Conservation (phyloP, 2,797 vertebrate genomes). For the Melanotaenia trifasciata region DNA sequence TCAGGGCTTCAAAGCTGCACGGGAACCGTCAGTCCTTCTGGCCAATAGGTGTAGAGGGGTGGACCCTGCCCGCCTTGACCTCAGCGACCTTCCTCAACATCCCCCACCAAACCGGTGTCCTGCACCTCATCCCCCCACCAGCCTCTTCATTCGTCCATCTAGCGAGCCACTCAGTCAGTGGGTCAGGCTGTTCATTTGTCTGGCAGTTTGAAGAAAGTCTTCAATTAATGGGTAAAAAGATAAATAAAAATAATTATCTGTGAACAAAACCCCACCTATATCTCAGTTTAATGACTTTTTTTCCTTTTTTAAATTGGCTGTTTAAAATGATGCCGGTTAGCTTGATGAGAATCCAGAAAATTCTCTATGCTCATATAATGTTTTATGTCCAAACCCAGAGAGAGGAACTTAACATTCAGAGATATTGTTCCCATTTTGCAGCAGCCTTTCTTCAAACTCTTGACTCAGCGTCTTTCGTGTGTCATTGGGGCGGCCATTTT, state of each 20-base stretch:
- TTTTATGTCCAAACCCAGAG: conserved; percentile 3
- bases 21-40: conserved; percentile 33
- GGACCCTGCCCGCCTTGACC: conserved; percentile 77
- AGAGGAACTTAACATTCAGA: conserved; percentile 24
- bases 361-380: conserved; percentile 12
- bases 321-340: conserved; percentile 24
- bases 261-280: background rate
- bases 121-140: conserved; percentile 56
- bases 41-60: conserved; percentile 75
- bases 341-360: conserved; percentile 21
- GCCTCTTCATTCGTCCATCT: conserved; percentile 40
- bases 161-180: conserved; percentile 31
- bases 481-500: conserved; percentile 79
- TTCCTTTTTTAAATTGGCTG: background rate
- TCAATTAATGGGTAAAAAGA: background rate
- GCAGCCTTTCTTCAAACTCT: conserved; percentile 59
- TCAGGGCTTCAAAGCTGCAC: conserved; percentile 71
- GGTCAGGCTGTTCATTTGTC: conserved; percentile 43
- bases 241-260: background rate
- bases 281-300: background rate
- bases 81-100: conserved; percentile 62
- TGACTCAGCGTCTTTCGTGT: conserved; percentile 69
- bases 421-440: conserved; percentile 27
- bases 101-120: conserved; percentile 47
- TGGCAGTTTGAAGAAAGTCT: background rate